A percentile compares a stretch with the other conserved stretches of the same genome.
Evolutionary conservation across 2,888 invertebrate genomes (phyloP).

Genomic region (Idaea dimidiata): DNA sequence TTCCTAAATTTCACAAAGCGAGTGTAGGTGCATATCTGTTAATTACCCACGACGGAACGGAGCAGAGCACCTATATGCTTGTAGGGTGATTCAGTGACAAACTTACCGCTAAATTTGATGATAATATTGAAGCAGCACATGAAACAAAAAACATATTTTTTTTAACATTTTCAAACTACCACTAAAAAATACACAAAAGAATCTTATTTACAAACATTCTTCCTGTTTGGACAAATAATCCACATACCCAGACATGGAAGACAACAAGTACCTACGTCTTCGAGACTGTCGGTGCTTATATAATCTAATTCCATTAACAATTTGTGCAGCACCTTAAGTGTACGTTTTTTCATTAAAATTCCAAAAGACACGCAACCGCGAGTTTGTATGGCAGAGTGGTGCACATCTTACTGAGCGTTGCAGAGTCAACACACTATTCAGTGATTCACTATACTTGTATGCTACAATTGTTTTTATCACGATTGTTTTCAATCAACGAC

Average conservation of each 20-base stretch:
- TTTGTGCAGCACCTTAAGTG: slow-evolving; percentile 20
- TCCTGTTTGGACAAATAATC: slow-evolving; percentile 15
- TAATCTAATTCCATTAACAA: slow-evolving; percentile 58
- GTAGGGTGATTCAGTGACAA: neutral
- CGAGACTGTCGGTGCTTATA: slow-evolving; percentile 63
- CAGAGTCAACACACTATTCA: slow-evolving; percentile 49
- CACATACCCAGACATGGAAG: slow-evolving; percentile 65
- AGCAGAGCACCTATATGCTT: too few species aligned
- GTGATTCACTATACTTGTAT: slow-evolving; percentile 63
- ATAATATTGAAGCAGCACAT: slow-evolving; percentile 59
- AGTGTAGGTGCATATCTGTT: neutral
- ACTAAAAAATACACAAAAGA: slow-evolving; percentile 5
- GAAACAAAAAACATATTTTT: slow-evolving; percentile 55
- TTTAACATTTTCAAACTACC: slow-evolving; percentile 16
- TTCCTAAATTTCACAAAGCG: neutral
- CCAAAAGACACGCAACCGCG: slow-evolving; percentile 43
- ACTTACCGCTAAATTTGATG: slow-evolving; percentile 65
- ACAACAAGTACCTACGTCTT: slow-evolving; percentile 70
- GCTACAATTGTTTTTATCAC: slow-evolving; percentile 63
- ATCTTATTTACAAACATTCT: slow-evolving; percentile 15
- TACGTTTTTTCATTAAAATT: slow-evolving; percentile 32
- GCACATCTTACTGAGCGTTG: slow-evolving; percentile 46
- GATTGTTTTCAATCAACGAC: slow-evolving; percentile 61
- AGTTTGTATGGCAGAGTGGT: slow-evolving; percentile 43
- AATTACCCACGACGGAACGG: too few species aligned